Base-by-base conservation (phyloP, 2,888 invertebrate genomes). In the Abscondita cerata region DNA sequence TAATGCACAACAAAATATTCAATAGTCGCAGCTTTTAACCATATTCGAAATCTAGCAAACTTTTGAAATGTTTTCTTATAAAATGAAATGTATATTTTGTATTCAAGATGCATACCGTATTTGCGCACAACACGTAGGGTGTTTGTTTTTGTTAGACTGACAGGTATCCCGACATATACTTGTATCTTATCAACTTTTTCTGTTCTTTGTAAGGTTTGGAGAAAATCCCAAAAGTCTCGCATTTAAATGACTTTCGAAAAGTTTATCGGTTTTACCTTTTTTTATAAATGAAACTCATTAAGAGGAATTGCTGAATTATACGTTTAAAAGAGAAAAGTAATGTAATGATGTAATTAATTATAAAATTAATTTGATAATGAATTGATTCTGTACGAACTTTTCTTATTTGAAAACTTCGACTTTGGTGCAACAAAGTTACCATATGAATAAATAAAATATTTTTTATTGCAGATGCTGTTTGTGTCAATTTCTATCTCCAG, bases 61-160 rank as follows among this genome's bases (percentile, higher is more conserved):
- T 51, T 51, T 51, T 57, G 38, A 38, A 38, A 52, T 59, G 52
- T 52, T 59, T 51, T 51, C 51, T 52, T 59, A 52, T 34, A 33
- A 59, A 59, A 59, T 59, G 59, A 59, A 59, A 59, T 59, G 59
- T 59, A 59, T 59, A 52, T 52, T 59, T 59, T 46, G 52, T 59
- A 59, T 59, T 52, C 59, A 44, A 52, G 36, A 46, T 59, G 59
- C 59, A 59, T 52, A 59, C 44, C 52, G 52, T 59, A 59, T 59
- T 59, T 59, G 59, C 59, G 52, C 52, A 57, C 25, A 59, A 52
- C 59, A 59, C 59, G 59, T 59, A 59, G 36, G 47, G 47, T 52
- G 59, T 33, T 59, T 59, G 59, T 59, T 59, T 59, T 59, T 59
- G 59, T 59, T 59, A 52, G 52, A 59, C 46, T 59, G 59, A 59